Base-by-base conservation (phyloP, 2,888 invertebrate genomes). In the Achlya flavicornis region DNA sequence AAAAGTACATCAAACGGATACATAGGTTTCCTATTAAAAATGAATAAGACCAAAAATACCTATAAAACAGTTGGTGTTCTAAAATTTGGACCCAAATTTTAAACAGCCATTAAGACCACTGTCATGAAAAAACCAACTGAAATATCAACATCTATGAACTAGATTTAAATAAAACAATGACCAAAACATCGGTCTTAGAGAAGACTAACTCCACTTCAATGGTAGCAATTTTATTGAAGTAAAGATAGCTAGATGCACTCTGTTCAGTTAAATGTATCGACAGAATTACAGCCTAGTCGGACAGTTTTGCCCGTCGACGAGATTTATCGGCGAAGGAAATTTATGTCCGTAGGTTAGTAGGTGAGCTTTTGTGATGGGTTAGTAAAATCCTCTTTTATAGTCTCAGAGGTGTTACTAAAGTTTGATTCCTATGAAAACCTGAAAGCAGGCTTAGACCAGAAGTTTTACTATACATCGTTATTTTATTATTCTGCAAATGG, bases 241-340 rank as follows among this genome's bases (percentile, higher is more conserved):
- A 4, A 19, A 60, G 60, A 60, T 60, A 41, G 19, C 10, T 53
- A 16, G 26, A 60, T 60, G 60, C 60, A 60, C 60, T 19, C 16
- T 14, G 26, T 14, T 4, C 41, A 43, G 60, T 60, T n/a, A 60
- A 60, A 41, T 60, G 43, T 60, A 60, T 60, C 59, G 59, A 59
- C 41, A 11, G 5, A 11, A 3, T 19, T 60, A 19, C 53, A 53
- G 53, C 53, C 53, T 53, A 19, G 58, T 60, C 43, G 41, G 60
- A 43, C 60, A 41, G 60, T 19, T 33, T 60, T 43, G 60, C 43
- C 43, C 60, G 41, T 60, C 60, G n/a, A 16, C 38, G 14, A 60
- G 60, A 60, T 60, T 60, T 60, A 60, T 60, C 12, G 41, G 41
- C 10, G 43, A 41, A 11, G 26, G 43, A 26, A 60, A 41, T 60